Conservation (phyloP, 2,797 vertebrate genomes). For the Megalops cyprinoides region DNA sequence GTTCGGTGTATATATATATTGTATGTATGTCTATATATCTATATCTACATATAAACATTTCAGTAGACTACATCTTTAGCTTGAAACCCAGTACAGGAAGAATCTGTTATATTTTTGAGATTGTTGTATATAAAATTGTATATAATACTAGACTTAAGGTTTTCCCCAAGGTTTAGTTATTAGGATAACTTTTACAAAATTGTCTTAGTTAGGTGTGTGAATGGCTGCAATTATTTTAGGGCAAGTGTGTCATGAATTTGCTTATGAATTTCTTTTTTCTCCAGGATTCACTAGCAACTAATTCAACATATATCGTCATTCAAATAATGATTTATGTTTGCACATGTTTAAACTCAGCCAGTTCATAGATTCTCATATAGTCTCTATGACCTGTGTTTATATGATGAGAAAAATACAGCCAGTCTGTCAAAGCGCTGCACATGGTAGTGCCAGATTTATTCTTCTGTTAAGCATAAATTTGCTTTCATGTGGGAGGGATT, state of each 20-base stretch:
- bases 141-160: too few species aligned
- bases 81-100: neutral
- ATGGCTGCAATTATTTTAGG: constrained; percentile 7
- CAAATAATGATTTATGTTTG: constrained; percentile 22
- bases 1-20: too few species aligned
- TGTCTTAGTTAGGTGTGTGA: neutral
- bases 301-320: constrained; percentile 28
- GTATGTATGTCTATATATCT: too few species aligned
- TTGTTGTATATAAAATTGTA: neutral
- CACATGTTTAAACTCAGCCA: constrained; percentile 22
- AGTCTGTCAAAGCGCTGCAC: neutral
- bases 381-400: constrained; percentile 11
- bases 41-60: too few species aligned
- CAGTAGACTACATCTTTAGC: neutral
- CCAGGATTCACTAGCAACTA: constrained; percentile 7
- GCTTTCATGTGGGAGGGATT: neutral
- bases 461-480: constrained; percentile 11
- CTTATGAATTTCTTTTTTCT: constrained; percentile 9
- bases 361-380: constrained; percentile 9
- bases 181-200: constrained; percentile 1
- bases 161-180: constrained; percentile 41
- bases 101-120: neutral
- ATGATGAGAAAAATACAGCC: neutral
- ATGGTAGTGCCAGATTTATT: neutral
- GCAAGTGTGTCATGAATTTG: constrained; percentile 12